Base-by-base conservation (phyloP, 2,888 invertebrate genomes). In the Caenorhabditis zanzibari region DNA sequence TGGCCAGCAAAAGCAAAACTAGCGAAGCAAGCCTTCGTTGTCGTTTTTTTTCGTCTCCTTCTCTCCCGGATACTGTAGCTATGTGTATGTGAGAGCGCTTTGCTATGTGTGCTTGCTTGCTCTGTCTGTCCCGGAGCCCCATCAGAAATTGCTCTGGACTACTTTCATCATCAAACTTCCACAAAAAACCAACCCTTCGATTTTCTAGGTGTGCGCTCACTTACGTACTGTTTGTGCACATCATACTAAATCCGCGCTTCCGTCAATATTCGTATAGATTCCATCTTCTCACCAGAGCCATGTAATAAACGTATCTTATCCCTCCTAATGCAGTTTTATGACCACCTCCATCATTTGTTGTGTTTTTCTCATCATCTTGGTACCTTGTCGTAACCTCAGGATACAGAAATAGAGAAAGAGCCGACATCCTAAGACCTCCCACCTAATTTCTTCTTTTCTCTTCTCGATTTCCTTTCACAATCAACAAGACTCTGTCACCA, bases 71-170 rank as follows among this genome's bases (percentile, higher is more conserved):
- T 77, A 77, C 77, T 77, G 77, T 77, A 77, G 77, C 77, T 69
- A 69, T 77, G 77, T 76, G 76, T 77, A 77, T 77, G 77, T 77
- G 77, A 71, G 77, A 77, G 77, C 69, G 77, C 41, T 77, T 54
- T 74, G 38, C 56, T 47, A 61, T 77, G 76, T 77, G 76, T 77
- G 76, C 76, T 77, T 69, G 71, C 77, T 71, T 63, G 77, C 77
- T 75, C 75, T 41, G 66, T 75, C 75, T 71, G 77, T 77, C 77
- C 77, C 68, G 76, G 52, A 63, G 69, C 52, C 61, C 69, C 77
- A 77, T 77, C 77, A 71, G 56, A 71, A 77, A 77, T 71, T 77
- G 77, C 77, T 77, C 77, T 26, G 77, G 28, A 38, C 76, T 71
- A 26, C 26, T 54, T 54, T 54, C 69, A 71, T 63, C 54, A 52